Base-by-base conservation (phyloP, 1,140 invertebrate species). In the Drosophila sulfurigaster region DNA sequence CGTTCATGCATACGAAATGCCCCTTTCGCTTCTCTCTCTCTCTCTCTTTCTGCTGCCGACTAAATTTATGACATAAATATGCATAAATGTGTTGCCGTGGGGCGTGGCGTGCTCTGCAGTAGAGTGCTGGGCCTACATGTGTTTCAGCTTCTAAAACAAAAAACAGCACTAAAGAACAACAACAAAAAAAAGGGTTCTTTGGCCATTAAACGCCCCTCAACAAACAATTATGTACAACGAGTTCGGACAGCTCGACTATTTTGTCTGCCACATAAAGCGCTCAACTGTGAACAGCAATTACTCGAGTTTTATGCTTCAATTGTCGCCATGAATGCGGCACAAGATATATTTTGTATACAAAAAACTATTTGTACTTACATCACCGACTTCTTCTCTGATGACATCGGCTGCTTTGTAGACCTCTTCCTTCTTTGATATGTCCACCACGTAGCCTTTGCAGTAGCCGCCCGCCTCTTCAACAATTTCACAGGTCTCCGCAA, bases 301-400 rank as follows among this genome's bases (percentile, higher is more conserved):
- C 70, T 38, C 48, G 69, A 73, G 73, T 89, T 89, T 81, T 85
- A 81, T 88, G 85, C 85, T 76, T 88, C 83, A 88, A 88, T 85
- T 88, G 75, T 66, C 56, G 65, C 69, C 63, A 69, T 59, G 58
- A 72, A 48, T 35, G 63, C 41, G 46, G 35, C 11, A 10, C 20
- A n/a, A 20, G 11, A 43, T 43, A 16, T 11, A 16, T 30, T 20
- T 28, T 72, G 15, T 52, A 59, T 16, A 48, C 56, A 11, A 52
- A 41, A 32, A 51, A 25, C 20, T 25, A 25, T 25, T 25, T 25
- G 65, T 80, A 93, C 93, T 94, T 92, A 99, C 96, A 93, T 96
- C 95, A 77, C 98, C 98, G 66, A 98, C 95, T 92, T 98, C 97
- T 76, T 95, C 88, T 83, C 96, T 95, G 3, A 99, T 96, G 92